Evolutionary conservation across 1,140 invertebrate species (phyloP).

Genomic region (Plutomurus gul): DNA sequence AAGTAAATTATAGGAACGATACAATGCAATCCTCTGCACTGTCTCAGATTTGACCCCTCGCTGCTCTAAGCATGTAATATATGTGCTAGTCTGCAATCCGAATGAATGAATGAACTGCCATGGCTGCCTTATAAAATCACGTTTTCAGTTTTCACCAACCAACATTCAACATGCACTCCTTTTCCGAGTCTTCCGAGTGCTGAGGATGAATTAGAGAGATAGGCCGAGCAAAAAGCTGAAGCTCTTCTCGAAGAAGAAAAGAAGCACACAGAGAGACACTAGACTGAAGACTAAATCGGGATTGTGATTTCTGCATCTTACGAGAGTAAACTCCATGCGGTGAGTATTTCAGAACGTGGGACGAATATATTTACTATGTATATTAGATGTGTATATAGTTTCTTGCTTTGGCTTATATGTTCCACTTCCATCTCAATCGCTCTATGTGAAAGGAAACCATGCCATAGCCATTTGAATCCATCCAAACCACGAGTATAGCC

Average conservation of each 20-base stretch:
- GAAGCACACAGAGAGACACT: too few species aligned
- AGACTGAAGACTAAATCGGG: too few species aligned
- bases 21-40: not conserved
- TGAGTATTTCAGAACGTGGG: conserved; percentile 3
- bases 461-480: too few species aligned
- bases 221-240: not conserved
- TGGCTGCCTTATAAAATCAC: conserved; percentile 9
- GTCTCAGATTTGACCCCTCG: not conserved
- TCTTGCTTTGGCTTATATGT: not conserved
- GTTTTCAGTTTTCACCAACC: not conserved
- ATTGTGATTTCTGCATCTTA: too few species aligned
- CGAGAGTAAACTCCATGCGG: not conserved
- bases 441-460: too few species aligned
- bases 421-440: too few species aligned
- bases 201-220: not conserved
- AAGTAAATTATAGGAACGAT: not conserved
- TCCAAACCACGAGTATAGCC: not conserved
- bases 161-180: too few species aligned
- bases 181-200: too few species aligned
- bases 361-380: conserved; percentile 7
- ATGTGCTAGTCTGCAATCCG: not conserved
- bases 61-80: not conserved
- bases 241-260: too few species aligned
- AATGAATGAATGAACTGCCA: not conserved
- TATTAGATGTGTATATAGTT: not conserved